Evolutionary conservation across 2,113 vertebrate species (phyloP), one percentile per base, ranked within the genome.

Genomic region (Gavia stellata): DNA sequence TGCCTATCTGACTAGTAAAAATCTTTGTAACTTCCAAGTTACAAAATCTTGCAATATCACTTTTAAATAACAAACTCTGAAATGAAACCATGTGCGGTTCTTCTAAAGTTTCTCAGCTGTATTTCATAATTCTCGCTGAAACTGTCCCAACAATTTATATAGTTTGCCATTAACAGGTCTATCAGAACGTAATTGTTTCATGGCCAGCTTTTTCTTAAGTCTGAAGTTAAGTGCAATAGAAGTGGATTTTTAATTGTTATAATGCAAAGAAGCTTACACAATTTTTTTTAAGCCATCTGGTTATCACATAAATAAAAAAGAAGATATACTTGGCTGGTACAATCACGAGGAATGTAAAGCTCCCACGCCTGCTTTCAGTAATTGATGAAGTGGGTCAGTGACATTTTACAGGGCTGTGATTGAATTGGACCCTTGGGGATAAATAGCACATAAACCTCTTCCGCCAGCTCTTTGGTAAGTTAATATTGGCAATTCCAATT

Each of bases 321-420:
- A 68, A 85, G 47, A 62, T 56, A 4, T 71, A 10, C 90, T 89
- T 95, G 77, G 62, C 61, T 86, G 82, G 50, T 85, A 85, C 44
- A 83, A 58, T 65, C 36, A 92, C 68, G 45, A 91, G 62, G 55
- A 97, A 79, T 66, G 45, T 55, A 73, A 63, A 89, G 63, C 68
- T 96, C 82, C 82, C 88, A 96, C 8, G 18, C 85, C 81, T 96
- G 94, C 66, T 78, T 84, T 82, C 28, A 50, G 96, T 94, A 97
- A 97, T 91, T 95, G 97, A 97, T 97, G 97, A 96, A 96, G 94
- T 97, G 91, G 94, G 85, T 91, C 92, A 81, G 80, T 98, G 97
- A 98, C 96, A 97, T 98, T 97, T 97, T 87, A 86, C 95, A 97
- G 97, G 86, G 67, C 81, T 93, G 72, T 45, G 26, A 86, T 50